Base-by-base conservation (phyloP, 2,113 vertebrate genomes). In the Isurus oxyrinchus region DNA sequence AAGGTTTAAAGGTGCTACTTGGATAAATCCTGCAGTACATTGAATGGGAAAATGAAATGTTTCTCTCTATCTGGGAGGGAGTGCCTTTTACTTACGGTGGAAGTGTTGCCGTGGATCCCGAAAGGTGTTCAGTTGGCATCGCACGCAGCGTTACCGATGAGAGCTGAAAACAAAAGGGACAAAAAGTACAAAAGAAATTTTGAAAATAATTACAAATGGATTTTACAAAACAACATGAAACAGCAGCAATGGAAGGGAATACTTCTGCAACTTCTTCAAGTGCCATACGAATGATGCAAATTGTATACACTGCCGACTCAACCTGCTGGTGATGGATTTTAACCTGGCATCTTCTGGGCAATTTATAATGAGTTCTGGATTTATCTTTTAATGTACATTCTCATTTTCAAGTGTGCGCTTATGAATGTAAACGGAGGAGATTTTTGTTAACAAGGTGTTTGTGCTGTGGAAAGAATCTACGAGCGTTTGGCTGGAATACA, bases 141-240 rank as follows among this genome's bases (percentile, higher is more conserved):
- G 97, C 98, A 98, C 98, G 97, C 97, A 96, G 97, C 98, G 98
- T 98, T 98, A 99, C 98, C 97, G 97, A 98, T 97, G 98, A 98
- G 98, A 97, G 97, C 98, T 98, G 98, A 97, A 98, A 98, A 98
- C 97, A 98, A 98, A 98, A 98, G 97, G 97, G 97, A 98, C 97
- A 59, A 96, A 95, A 96, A 97, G 97, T 97, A 97, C 98, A 97
- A 97, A 97, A 98, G 98, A 98, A 98, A 98, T 98, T 98, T 97
- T 98, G 98, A 98, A 95, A 95, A 95, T 95, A 95, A 96, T 96
- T 96, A 97, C 97, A 97, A 97, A 97, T 96, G 98, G 98, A 98
- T 98, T 98, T 98, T 98, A 98, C 98, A 98, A 98, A 98, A 98
- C 97, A 98, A 91, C 67, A 76, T 55, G 67, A 69, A 95, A 95